These are phyloP conservation scores for Hydriomena furcata DNA, from an alignment of 2,888 invertebrate genomes.

Conservation along the genomic window DNA sequence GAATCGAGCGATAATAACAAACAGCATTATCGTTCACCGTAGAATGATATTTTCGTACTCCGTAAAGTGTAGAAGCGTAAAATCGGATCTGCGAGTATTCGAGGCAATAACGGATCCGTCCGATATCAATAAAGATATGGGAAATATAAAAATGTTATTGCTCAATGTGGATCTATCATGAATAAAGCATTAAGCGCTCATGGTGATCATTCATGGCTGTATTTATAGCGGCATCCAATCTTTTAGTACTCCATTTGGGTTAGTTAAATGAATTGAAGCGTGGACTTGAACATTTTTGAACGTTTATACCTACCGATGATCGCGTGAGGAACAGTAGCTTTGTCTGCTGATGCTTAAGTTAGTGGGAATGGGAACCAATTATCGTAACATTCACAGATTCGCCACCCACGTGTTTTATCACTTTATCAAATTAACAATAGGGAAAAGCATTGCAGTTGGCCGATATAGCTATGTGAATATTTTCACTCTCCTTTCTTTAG, in stretches of 20 bases:
- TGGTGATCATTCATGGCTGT: conserved; percentile 16
- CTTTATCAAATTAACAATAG: not conserved
- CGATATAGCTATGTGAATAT: too few relatives aligned
- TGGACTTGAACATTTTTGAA: not conserved
- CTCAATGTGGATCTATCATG: conserved; percentile 26
- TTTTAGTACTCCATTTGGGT: conserved; percentile 10
- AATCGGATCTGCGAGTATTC: conserved; percentile 27
- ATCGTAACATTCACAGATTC: not conserved
- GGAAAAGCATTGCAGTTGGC: too few relatives aligned
- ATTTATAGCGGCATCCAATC: conserved; percentile 10
- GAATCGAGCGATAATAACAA: conserved; percentile 12
- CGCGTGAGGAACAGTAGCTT: conserved; percentile 7
- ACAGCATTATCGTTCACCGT: conserved; percentile 22
- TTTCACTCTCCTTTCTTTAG: too few relatives aligned
- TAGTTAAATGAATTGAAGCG: conserved; percentile 6
- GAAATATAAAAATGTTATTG: conserved; percentile 29
- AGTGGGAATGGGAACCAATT: too few relatives aligned
- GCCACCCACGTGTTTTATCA: not conserved
- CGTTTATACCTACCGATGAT: conserved; percentile 1
- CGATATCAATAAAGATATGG: conserved; percentile 31
- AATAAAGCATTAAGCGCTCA: conserved; percentile 17
- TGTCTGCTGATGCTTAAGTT: too few relatives aligned
- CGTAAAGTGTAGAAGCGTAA: conserved; percentile 29
- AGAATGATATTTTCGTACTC: conserved; percentile 28
- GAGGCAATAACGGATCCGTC: conserved; percentile 16